Evolutionary conservation across 2,113 vertebrate genomes (phyloP), one percentile per base, ranked within the genome.

Genomic region (Rallus limicola): DNA sequence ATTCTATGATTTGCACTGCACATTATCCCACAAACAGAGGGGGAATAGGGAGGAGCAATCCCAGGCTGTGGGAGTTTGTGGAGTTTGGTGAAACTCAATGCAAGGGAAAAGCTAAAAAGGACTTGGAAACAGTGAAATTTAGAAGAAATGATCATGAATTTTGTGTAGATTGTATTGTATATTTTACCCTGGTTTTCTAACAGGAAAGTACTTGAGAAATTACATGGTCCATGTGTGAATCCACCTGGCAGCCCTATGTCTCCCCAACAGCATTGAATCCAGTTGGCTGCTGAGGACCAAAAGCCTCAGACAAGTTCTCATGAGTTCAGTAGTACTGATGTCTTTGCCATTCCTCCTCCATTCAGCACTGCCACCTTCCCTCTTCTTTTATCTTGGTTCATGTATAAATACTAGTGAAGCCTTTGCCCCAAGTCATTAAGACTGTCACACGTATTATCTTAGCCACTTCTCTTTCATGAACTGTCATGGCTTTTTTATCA

Each of bases 221-320:
- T 1, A 31, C 44, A 33, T 1, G 8, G 5, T 60, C 46, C 2
- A 0, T 16, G 36, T 17, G 5, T 21, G 26, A 44, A 10, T 36
- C 34, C 50, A 56, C 34, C n/a, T 38, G 36, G n/a, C 63, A 64
- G 34, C 50, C 28, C 36, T 23, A 4, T 31, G 19, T 52, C 77
- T 65, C 52, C 42, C 64, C 71, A 59, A 9, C 5, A 6, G 10
- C 42, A 44, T 9, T 25, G 56, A 38, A 58, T 33, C 44, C 20
- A 6, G 25, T 53, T 18, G 26, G n/a, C 13, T 70, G 21, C 13
- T 13, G 64, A 42, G 50, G 42, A 53, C 17, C 16, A n/a, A 65
- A 74, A 72, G 28, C 26, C 25, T 81, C 26, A 34, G 55, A 55
- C 60, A 55, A 44, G 46, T 46, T 80, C n/a, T 86, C 25, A 2